phyloP scores from a whole-genome alignment of 1,140 invertebrate species.

The Trinorchestia longiramus region DNA sequence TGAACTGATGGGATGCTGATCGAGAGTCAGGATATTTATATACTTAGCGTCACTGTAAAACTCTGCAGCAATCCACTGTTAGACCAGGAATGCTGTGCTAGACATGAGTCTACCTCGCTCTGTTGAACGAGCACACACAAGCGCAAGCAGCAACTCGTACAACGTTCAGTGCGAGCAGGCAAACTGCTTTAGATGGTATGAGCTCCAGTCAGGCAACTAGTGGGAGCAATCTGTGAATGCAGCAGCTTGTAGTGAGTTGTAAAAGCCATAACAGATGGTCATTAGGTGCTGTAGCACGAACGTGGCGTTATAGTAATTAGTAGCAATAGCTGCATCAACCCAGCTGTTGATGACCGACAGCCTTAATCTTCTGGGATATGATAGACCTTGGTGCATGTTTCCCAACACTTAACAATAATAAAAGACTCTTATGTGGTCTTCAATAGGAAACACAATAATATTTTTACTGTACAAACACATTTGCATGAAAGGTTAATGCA shows the following conservation, averaged over 20 bases:
- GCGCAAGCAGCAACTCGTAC: too few species aligned
- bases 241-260: background rate
- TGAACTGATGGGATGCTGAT: background rate
- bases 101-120: too few species aligned
- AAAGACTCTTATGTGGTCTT: background rate
- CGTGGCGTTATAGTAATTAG: background rate
- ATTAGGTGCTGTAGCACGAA: background rate
- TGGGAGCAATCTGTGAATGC: background rate
- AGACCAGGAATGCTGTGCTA: too few species aligned
- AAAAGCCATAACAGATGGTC: background rate
- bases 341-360: background rate
- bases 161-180: background rate
- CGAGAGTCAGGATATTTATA: too few species aligned
- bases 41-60: too few species aligned
- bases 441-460: background rate
- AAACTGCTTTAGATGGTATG: background rate
- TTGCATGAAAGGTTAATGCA: too few species aligned
- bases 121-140: background rate
- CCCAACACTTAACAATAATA: background rate
- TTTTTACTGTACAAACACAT: too few species aligned
- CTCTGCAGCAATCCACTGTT: too few species aligned
- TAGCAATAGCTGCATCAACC: background rate
- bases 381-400: background rate
- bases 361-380: background rate
- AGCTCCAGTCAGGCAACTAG: background rate